phyloP scores from a whole-genome alignment of 2,113 vertebrate genomes.

The Ahaetulla prasina region DNA sequence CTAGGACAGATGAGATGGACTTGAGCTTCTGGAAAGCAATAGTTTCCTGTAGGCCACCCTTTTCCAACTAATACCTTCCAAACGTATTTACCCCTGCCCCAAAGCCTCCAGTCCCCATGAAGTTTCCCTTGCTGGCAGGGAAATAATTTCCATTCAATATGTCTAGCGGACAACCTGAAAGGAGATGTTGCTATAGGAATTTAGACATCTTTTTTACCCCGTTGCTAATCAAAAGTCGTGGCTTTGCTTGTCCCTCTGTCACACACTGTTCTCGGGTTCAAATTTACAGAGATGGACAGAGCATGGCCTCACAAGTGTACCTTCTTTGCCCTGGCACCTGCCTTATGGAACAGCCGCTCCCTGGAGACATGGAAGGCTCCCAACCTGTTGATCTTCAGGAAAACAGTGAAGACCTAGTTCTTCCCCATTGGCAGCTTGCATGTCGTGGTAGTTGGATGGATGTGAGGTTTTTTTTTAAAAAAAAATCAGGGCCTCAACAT shows the following conservation, averaged over 20 bases:
- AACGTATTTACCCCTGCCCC: neutral
- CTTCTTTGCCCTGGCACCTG: no score
- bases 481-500: neutral
- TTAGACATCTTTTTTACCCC: no score
- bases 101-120: neutral
- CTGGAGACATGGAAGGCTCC: neutral
- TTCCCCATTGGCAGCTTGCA: neutral
- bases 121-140: neutral
- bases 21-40: neutral
- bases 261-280: no score
- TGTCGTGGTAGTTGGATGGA: neutral
- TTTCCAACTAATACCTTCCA: neutral
- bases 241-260: no score
- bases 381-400: neutral
- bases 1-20: neutral
- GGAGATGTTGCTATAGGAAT: neutral
- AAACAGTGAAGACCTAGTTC: neutral
- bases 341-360: no score
- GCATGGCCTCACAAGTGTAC: no score
- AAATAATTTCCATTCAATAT: neutral
- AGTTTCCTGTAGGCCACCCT: neutral
- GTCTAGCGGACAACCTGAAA: neutral
- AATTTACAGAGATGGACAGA: no score
- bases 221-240: no score
- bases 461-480: neutral